Conservation (phyloP, 2,888 invertebrate genomes). For the Tolmerus cingulatus region DNA sequence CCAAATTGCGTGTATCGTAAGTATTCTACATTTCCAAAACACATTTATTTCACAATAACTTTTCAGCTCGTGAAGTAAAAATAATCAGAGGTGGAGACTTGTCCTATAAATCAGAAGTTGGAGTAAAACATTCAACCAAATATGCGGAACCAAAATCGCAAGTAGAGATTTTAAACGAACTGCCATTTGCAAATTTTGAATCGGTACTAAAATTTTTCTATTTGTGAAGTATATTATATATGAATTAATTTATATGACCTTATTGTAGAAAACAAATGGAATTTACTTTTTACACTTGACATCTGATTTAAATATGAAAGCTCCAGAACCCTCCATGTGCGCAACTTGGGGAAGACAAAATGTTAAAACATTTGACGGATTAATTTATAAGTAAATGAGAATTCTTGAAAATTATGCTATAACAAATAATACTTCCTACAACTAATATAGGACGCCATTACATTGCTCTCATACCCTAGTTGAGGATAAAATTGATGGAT, state of each 20-base stretch:
- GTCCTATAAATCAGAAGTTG: neutral
- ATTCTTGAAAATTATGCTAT: neutral
- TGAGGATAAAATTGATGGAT: conserved; percentile 73
- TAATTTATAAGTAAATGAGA: conserved; percentile 70
- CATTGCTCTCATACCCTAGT: conserved; percentile 79
- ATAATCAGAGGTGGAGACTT: conserved; percentile 47
- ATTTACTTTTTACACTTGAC: neutral
- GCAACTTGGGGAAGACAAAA: conserved; percentile 83
- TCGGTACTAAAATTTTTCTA: neutral
- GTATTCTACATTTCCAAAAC: conserved; percentile 47
- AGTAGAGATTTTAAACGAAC: neutral
- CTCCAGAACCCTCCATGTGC: conserved; percentile 74
- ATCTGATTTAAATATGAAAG: conserved; percentile 45
- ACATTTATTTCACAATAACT: neutral
- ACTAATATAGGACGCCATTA: conserved; percentile 72
- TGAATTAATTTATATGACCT: neutral
- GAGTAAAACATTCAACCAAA: neutral
- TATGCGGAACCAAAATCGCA: neutral
- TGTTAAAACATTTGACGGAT: conserved; percentile 86
- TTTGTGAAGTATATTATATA: neutral
- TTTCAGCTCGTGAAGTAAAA: conserved; percentile 52
- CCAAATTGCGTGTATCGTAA: conserved; percentile 77
- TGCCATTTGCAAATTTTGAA: neutral
- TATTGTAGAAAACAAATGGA: neutral
- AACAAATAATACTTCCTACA: neutral